Evolutionary conservation across 2,888 invertebrate species (phyloP), one percentile per base, ranked within the genome.

Genomic region (Mesorhabditis spiculigera): DNA sequence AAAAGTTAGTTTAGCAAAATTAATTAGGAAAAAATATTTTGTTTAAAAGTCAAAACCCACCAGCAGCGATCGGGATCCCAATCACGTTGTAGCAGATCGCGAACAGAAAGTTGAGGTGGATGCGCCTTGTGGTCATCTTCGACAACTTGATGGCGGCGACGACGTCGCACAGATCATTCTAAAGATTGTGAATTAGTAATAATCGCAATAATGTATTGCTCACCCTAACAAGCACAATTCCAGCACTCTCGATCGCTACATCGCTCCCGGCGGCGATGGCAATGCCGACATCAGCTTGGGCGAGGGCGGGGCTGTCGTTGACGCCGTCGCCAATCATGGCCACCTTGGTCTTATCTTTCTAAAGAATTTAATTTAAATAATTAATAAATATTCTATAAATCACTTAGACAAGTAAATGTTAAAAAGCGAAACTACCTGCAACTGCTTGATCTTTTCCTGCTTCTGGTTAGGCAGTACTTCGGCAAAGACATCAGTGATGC

Each of bases 251-350:
- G 0, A 97, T 95, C 4, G 98, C 98, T 0, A 99, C 96, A 87
- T 98, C 98, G 0, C 97, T 96, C 0, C 98, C 98, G 10, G 94
- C 92, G 0, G 95, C 93, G 80, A 98, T 97, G 13, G 98, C 97
- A 82, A 98, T 95, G 61, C 98, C 98, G 4, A 98, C 94, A 87
- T 99, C 94, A 0, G 98, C 94, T 86, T 95, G 95, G 0, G 97
- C 98, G 68, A 98, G 89, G 45, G 98, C 98, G 0, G 98, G 98
- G 5, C 95, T 94, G 86, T 98, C 98, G 87, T 98, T 98, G 50
- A 98, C 93, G 0, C 98, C 98, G 86, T 98, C 98, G 0, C 98
- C 98, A 5, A 98, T 95, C 97, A 98, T 96, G 4, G 94, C 95
- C 0, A 96, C 95, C 44, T 4, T 65, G 10, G 3, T 65, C 66